Evolutionary conservation across 2,797 vertebrate genomes (phyloP).

Genomic region (Euphonia xanthogaster): DNA sequence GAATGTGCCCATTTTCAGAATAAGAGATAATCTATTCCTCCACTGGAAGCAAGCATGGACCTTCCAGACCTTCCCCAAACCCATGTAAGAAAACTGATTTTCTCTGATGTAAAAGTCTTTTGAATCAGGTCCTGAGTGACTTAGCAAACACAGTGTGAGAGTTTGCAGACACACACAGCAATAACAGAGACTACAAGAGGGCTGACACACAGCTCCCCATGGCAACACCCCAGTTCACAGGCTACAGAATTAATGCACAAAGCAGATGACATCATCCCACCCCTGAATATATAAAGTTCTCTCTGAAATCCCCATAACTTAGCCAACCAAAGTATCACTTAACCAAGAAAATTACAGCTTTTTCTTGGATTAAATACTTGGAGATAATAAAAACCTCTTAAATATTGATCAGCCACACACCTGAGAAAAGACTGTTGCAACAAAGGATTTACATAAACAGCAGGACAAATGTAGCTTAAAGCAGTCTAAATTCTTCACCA

Average conservation of each 20-base stretch:
- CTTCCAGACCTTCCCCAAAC: background rate
- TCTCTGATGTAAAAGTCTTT: background rate
- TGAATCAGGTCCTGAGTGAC: background rate
- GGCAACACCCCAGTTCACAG: background rate
- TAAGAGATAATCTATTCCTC: background rate
- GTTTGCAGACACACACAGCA: background rate
- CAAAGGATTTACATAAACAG: background rate
- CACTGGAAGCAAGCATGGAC: background rate
- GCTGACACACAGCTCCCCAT: background rate
- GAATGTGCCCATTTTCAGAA: background rate
- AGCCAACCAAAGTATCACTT: background rate
- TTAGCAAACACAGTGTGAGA: background rate
- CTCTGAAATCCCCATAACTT: background rate
- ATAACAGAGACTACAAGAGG: background rate
- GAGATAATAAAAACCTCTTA: background rate
- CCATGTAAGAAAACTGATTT: background rate
- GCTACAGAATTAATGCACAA: background rate
- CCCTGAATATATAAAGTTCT: background rate
- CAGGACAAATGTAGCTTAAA: background rate
- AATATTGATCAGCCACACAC: background rate
- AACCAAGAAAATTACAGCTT: background rate
- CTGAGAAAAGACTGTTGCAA: background rate
- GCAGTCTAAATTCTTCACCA: background rate
- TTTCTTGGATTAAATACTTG: background rate
- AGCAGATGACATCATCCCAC: background rate